These are phyloP conservation scores for Timema cristinae DNA, from an alignment of 2,888 invertebrate species.

Conservation along the genomic window DNA sequence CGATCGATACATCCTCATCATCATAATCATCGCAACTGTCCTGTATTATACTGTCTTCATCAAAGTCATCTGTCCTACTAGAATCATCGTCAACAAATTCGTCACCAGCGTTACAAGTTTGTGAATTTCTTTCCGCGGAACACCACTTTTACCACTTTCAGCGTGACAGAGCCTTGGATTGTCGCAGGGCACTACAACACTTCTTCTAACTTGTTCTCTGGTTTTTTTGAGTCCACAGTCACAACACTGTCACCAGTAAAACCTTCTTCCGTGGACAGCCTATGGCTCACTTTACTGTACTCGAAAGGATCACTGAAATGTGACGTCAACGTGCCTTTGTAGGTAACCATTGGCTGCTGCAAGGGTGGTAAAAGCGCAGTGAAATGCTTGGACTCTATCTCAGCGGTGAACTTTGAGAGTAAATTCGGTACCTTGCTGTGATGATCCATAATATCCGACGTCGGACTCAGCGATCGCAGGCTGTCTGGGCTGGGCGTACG, in stretches of 20 bases:
- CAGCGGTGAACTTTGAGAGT: slow-evolving; percentile 11
- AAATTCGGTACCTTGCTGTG: slow-evolving; percentile 15
- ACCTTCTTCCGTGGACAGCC: slow-evolving; percentile 14
- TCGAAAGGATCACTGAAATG: slow-evolving; percentile 17
- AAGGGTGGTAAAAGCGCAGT: slow-evolving; percentile 35
- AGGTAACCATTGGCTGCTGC: slow-evolving; percentile 18
- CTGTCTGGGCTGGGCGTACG: slow-evolving; percentile 55
- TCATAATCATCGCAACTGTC: slow-evolving; percentile 24
- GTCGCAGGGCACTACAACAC: slow-evolving; percentile 24
- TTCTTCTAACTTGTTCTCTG: slow-evolving; percentile 20
- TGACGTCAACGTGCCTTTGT: slow-evolving; percentile 8
- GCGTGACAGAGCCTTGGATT: slow-evolving; percentile 11
- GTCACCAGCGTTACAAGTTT: background rate
- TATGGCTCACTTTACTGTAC: slow-evolving; percentile 19
- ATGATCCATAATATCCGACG: slow-evolving; percentile 32
- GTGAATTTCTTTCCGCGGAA: background rate
- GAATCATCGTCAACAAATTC: slow-evolving; percentile 17
- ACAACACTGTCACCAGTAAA: background rate
- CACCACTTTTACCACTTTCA: too few relatives aligned
- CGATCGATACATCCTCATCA: too few relatives aligned
- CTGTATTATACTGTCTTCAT: slow-evolving; percentile 23
- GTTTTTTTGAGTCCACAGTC: background rate
- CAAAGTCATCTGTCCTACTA: slow-evolving; percentile 20
- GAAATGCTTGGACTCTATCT: slow-evolving; percentile 27
- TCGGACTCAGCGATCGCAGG: slow-evolving; percentile 47